Evolutionary conservation across 2,888 invertebrate species (phyloP).

Genomic region (Neoascia interrupta): DNA sequence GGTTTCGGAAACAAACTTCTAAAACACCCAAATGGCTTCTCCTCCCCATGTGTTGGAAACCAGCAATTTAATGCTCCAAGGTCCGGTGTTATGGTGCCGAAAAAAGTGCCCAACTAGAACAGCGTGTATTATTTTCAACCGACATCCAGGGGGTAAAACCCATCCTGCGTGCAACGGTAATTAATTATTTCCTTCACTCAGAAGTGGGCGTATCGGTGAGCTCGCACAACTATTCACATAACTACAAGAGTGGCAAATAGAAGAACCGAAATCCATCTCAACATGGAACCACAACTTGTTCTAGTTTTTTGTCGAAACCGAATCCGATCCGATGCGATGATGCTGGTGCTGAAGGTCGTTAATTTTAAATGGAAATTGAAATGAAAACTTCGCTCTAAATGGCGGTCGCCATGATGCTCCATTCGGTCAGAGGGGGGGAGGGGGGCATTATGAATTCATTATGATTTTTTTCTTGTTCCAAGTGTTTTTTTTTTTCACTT

Average conservation of each 20-base stretch:
- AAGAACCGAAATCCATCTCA: neutral
- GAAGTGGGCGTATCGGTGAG: slow-evolving; percentile 10
- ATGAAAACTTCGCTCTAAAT: slow-evolving; percentile 36
- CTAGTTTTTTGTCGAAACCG: slow-evolving; percentile 27
- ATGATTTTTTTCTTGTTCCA: too few species aligned
- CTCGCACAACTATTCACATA: slow-evolving; percentile 5
- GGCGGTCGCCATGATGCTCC: slow-evolving; percentile 3
- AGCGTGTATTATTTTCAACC: neutral
- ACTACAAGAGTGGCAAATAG: slow-evolving; percentile 21
- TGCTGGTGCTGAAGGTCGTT: slow-evolving; percentile 51
- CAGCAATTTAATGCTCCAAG: slow-evolving; percentile 29
- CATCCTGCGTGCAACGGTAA: slow-evolving; percentile 38
- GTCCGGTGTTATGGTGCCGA: neutral
- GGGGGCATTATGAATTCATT: slow-evolving; percentile 49
- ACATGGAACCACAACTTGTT: slow-evolving; percentile 22
- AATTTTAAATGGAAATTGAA: slow-evolving; percentile 63
- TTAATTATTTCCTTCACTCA: slow-evolving; percentile 49
- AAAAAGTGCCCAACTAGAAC: neutral
- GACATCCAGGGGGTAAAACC: slow-evolving; percentile 3
- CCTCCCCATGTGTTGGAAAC: neutral
- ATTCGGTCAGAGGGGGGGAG: slow-evolving; percentile 23
- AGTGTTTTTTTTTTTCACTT: too few species aligned
- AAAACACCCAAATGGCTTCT: slow-evolving; percentile 3
- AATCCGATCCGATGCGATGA: slow-evolving; percentile 14
- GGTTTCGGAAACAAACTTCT: slow-evolving; percentile 35